A percentile compares a stretch with the other conserved stretches of the same genome.
These are phyloP conservation scores for Lacerta viridis DNA, from an alignment of 2,797 vertebrate species.

Conservation along the genomic window DNA sequence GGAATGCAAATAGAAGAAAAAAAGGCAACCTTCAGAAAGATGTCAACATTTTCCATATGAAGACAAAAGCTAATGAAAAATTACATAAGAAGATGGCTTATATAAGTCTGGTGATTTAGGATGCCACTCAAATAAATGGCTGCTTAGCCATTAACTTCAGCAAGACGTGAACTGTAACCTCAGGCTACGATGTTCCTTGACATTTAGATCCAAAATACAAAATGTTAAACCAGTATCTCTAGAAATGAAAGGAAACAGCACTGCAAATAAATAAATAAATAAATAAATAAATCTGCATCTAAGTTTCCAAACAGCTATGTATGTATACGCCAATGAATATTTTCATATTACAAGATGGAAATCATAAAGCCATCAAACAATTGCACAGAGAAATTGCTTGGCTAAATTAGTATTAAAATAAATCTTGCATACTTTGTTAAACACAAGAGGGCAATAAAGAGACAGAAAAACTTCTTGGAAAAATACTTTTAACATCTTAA, in stretches of 20 bases:
- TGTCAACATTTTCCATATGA: neutral
- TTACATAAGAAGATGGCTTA: constrained; percentile 15
- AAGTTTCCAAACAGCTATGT: neutral
- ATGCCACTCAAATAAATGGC: constrained; percentile 2
- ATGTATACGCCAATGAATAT: neutral
- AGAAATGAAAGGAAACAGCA: neutral
- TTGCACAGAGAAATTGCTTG: rapidly evolving
- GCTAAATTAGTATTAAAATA: neutral
- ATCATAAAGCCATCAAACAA: neutral
- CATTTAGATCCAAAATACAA: constrained; percentile 12
- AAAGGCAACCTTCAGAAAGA: neutral
- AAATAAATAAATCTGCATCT: neutral
- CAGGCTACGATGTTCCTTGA: neutral
- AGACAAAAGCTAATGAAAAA: constrained; percentile 8
- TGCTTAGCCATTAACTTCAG: constrained; percentile 15
- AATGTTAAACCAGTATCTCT: neutral
- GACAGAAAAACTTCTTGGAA: constrained; percentile 65
- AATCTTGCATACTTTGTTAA: constrained; percentile 61
- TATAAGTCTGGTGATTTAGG: constrained; percentile 18
- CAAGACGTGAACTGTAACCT: neutral
- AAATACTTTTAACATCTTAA: constrained; percentile 69
- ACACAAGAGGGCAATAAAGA: constrained; percentile 81
- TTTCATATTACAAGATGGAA: neutral
- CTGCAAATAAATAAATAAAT: neutral
- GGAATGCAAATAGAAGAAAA: neutral